phyloP scores from a whole-genome alignment of 1,140 invertebrate species.

The Drosophila parvula region DNA sequence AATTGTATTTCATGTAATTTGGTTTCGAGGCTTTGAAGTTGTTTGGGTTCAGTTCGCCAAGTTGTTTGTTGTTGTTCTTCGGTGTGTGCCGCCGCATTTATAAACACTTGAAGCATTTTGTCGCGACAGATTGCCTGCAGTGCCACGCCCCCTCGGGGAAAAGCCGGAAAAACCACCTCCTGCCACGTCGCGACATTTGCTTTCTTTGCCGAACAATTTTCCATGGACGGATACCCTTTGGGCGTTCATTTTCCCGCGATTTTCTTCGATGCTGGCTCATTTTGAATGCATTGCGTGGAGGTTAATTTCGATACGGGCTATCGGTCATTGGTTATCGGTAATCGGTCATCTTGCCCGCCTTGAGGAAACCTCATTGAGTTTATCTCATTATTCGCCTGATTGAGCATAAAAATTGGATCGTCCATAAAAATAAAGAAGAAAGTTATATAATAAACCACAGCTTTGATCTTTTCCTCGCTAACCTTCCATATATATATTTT shows the following conservation, averaged over 20 bases:
- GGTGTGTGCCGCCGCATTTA: conserved; percentile 46
- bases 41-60: conserved; percentile 20
- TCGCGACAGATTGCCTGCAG: conserved; percentile 49
- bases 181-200: background rate
- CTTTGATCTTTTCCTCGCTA: conserved; percentile 61
- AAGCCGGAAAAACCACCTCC: background rate
- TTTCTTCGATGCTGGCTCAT: conserved; percentile 38
- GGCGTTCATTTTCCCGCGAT: conserved; percentile 9
- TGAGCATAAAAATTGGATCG: conserved; percentile 72
- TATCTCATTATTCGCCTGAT: conserved; percentile 78
- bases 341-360: conserved; percentile 7
- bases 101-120: conserved; percentile 43
- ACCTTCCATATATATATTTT: background rate
- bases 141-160: background rate
- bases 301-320: conserved; percentile 51
- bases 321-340: conserved; percentile 49
- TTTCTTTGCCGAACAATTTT: conserved; percentile 40
- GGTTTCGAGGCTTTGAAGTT: conserved; percentile 59
- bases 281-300: conserved; percentile 62
- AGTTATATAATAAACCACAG: conserved; percentile 67
- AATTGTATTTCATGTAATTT: conserved; percentile 56
- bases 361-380: conserved; percentile 32
- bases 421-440: conserved; percentile 72
- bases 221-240: conserved; percentile 25
- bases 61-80: conserved; percentile 27